Percentiles rank a stretch among this genome's conserved stretches.
These are phyloP conservation scores for Numenius phaeopus DNA, from an alignment of 2,797 vertebrate species.

Conservation along the genomic window DNA sequence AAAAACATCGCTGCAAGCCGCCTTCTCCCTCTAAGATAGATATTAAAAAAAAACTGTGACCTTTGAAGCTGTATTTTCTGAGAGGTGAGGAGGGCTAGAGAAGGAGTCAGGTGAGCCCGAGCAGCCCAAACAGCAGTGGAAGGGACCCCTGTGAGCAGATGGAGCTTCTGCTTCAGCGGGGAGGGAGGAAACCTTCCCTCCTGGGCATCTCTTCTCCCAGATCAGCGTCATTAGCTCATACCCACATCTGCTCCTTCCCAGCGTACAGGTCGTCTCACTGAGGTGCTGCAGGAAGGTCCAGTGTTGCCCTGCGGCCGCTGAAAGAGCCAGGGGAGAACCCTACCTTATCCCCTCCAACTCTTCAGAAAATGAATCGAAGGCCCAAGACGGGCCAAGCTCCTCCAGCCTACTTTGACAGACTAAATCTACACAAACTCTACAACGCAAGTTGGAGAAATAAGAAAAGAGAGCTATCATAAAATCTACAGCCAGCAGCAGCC, in stretches of 20 bases:
- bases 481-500: background rate
- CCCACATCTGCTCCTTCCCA: background rate
- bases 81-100: background rate
- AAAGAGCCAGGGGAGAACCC: background rate
- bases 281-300: background rate
- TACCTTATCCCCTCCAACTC: background rate
- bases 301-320: background rate
- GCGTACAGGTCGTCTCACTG: background rate
- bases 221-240: background rate
- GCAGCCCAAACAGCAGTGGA: background rate
- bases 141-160: accelerated
- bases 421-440: background rate
- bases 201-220: background rate
- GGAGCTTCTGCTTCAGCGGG: background rate
- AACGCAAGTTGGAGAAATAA: background rate
- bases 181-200: background rate
- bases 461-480: background rate
- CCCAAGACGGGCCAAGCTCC: background rate
- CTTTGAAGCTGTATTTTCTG: background rate
- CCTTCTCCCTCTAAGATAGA: background rate
- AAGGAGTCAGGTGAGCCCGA: background rate
- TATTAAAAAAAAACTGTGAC: background rate
- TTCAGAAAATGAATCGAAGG: background rate
- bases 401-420: background rate
- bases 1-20: background rate